Evolutionary conservation across 2,888 invertebrate species (phyloP), one percentile per base, ranked within the genome.

Genomic region (Hydrotaea diabolus): DNA sequence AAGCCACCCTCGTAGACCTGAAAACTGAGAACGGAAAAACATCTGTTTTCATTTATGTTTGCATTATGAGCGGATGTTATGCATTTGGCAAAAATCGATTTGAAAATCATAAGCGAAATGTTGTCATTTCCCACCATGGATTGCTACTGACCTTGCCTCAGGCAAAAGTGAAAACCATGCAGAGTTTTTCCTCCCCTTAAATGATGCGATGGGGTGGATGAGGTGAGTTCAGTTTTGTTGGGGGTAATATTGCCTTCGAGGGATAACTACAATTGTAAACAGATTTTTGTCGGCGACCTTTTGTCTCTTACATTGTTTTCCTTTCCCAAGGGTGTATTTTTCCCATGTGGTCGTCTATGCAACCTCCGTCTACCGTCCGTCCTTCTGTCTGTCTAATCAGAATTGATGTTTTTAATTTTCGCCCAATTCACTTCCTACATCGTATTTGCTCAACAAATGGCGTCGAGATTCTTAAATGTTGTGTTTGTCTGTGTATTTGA

Each of bases 111-210:
- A 69, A 43, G 19, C 69, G 17, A 46, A 69, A 23, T 69, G 69
- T 46, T 69, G 31, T 62, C n/a, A 46, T 69, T 69, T 69, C 69
- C 69, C 69, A 69, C 23, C 69, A 46, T 31, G 3, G 31, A 31
- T 31, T n/a, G 57, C 57, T 2, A 85, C 79, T 85, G 85, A 85
- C 85, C 85, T 84, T 9, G 75, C 53, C 23, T 77, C 71, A 80
- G 11, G 55, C 31, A 53, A 55, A 69, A 80, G 57, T 73, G 39
- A 81, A 78, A 80, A 75, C 59, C 75, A 78, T 78, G 36, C 39
- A 8, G 13, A 59, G 21, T 49, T 31, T 78, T 64, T n/a, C 55
- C 39, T 36, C 15, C 31, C 46, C 79, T 75, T 53, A 7, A 11
- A n/a, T 31, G 2, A 4, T 31, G 31, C 31, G 7, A 31, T 31